Base-by-base conservation (phyloP, 2,797 vertebrate genomes). In the Champsocephalus esox region DNA sequence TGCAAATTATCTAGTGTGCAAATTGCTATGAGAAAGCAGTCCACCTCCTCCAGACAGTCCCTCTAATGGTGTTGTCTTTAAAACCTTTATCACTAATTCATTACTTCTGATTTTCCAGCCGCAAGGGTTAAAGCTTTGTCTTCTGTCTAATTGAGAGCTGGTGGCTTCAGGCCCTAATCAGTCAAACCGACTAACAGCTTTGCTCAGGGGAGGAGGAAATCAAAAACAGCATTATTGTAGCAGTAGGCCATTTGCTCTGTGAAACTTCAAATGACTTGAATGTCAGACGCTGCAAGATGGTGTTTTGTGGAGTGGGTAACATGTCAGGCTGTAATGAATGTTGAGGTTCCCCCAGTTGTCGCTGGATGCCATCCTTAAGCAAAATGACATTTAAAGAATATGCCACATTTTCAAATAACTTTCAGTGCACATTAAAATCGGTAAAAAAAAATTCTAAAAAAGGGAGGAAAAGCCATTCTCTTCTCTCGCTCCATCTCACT, bases 61-160 rank as follows among this genome's bases (percentile, higher is more conserved):
- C 65, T 72, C 75, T 90, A 87, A 90, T 88, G 79, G 83, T 82
- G 84, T 84, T 82, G 81, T 84, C 85, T 88, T 88, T 90, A 81
- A 91, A 87, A 83, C 76, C 80, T 80, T 87, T 86, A 92, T 89
- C 86, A 89, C 80, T 89, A 87, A 92, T 90, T 92, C 83, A 89
- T 89, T 89, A 75, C 81, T 73, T 90, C 48, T 80, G 85, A 87
- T 84, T 83, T 82, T 85, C 75, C 65, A 77, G 77, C 64, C 80
- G 80, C 60, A 50, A 76, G 51, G 45, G 58, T 69, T 84, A 71
- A 82, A 89, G 87, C 75, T 88, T 85, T 76, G 72, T 83, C 81
- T 88, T 85, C 68, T 44, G 66, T 85, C 70, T 81, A 83, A 88
- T 81, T 84, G 79, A 83, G 80, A 85, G 79, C 73, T 65, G 49